Evolutionary conservation across 1,140 invertebrate genomes (phyloP), one percentile per base, ranked within the genome.

Genomic region (Microplitis mediator): DNA sequence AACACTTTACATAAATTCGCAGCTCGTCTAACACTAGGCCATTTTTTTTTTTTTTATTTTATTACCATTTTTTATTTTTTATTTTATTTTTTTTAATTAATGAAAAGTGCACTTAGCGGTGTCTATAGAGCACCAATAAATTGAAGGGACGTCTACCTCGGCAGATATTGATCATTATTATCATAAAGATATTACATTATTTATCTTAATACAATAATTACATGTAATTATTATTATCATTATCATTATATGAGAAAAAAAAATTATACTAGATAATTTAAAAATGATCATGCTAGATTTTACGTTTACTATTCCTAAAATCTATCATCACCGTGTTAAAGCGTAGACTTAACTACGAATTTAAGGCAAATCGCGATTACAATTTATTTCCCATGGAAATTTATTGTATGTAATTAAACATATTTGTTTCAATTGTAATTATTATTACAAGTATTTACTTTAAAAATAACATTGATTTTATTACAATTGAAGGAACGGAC

Each of bases 71-170:
- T 45, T 11, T 45, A 45, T 45, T 45, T 66, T 60, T 65, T 66
- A 51, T 23, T 71, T 54, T 35, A 51, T 67, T 50, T 69, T 68
- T 35, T 54, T 72, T 54, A 52, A 69, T 81, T 83, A 76, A 78
- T 82, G 73, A 81, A 85, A 86, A 86, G 84, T 86, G 83, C 84
- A 86, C 84, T 86, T 86, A 80, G 81, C 84, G 84, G 84, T 85
- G 84, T 86, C 81, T 81, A 82, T 79, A 79, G 84, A 85, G 82
- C 84, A 85, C 84, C 84, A 85, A 81, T 79, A 79, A 16, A 83
- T 80, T 80, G 69, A 77, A 80, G 80, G 79, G 79, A 80, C 79
- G 75, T 83, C 82, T 82, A 85, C 83, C 79, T 83, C 79, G 82
- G 82, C 85, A 85, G 84, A 86, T 78, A 86, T 83, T 85, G 82